phyloP scores from a whole-genome alignment of 2,113 vertebrate genomes.

The Chaetodon trifascialis region DNA sequence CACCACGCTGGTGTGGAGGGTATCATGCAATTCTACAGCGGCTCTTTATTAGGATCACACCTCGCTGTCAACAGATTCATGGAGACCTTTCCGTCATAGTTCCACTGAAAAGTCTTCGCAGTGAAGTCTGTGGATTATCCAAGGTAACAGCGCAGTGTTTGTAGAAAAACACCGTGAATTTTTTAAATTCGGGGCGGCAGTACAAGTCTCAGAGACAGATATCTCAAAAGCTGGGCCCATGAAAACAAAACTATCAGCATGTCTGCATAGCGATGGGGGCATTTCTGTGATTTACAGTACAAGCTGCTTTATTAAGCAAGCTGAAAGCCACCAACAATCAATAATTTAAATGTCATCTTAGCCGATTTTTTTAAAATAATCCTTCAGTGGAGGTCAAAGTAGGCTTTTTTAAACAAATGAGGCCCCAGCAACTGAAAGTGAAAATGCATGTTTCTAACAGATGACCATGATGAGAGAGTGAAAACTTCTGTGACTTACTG shows the following conservation, averaged over 20 bases:
- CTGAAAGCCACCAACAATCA: not conserved
- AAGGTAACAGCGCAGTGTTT: not conserved
- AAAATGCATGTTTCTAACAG: conserved; percentile 48
- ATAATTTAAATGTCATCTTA: not conserved
- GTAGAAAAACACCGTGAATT: not conserved
- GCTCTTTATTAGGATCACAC: not conserved
- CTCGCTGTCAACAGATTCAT: not conserved
- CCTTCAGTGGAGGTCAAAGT: not conserved
- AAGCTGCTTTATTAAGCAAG: not conserved
- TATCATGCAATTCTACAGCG: not conserved
- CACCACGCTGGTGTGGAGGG: no score
- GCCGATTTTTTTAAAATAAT: conserved; percentile 16
- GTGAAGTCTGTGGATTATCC: not conserved
- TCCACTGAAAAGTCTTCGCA: not conserved
- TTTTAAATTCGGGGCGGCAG: not conserved
- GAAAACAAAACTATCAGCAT: not conserved
- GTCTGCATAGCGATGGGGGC: not conserved
- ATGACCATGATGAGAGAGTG: conserved; percentile 47
- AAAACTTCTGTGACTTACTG: conserved; percentile 45
- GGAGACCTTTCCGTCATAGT: not conserved
- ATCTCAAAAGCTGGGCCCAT: not conserved
- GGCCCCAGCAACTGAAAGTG: conserved; percentile 23
- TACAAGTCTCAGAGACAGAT: not conserved
- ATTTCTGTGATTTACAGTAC: not conserved
- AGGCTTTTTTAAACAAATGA: conserved; percentile 23